Evolutionary conservation across 2,113 vertebrate species (phyloP).

Genomic region (Otolemur garnettii): DNA sequence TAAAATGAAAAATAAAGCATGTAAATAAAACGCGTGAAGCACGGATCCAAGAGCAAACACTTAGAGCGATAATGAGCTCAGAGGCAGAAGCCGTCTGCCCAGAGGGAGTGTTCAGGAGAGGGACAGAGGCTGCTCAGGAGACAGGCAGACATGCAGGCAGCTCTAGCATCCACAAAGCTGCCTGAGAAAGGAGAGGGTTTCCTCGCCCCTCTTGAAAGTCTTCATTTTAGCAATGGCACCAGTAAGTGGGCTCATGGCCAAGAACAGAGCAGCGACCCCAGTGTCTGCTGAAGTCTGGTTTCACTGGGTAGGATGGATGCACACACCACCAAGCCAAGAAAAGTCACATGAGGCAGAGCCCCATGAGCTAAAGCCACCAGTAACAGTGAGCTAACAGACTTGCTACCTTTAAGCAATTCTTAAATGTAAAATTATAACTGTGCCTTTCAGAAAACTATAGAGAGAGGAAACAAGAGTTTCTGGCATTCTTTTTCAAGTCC

Average conservation of each 20-base stretch:
- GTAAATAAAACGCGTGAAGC: conserved; percentile 87
- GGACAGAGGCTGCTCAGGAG: not conserved
- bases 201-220: not conserved
- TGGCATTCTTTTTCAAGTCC: conserved; percentile 27
- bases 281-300: not conserved
- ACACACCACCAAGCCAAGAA: conserved; percentile 28
- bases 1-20: conserved; percentile 89
- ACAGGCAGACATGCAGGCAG: not conserved
- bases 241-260: not conserved
- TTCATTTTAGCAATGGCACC: conserved; percentile 52
- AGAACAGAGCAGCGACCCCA: conserved; percentile 34
- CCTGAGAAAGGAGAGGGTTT: not conserved
- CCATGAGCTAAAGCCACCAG: not conserved
- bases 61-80: conserved; percentile 81
- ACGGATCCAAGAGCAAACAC: conserved; percentile 86
- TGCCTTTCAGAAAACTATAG: conserved; percentile 58
- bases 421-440: not conserved
- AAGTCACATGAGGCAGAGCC: not conserved
- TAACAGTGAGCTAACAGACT: not conserved
- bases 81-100: conserved; percentile 79
- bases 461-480: conserved; percentile 24
- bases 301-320: not conserved
- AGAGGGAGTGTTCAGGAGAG: conserved; percentile 73
- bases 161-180: not conserved
- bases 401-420: not conserved